Conservation (phyloP, 1,140 invertebrate species). For the Hypsibius dujardini region DNA sequence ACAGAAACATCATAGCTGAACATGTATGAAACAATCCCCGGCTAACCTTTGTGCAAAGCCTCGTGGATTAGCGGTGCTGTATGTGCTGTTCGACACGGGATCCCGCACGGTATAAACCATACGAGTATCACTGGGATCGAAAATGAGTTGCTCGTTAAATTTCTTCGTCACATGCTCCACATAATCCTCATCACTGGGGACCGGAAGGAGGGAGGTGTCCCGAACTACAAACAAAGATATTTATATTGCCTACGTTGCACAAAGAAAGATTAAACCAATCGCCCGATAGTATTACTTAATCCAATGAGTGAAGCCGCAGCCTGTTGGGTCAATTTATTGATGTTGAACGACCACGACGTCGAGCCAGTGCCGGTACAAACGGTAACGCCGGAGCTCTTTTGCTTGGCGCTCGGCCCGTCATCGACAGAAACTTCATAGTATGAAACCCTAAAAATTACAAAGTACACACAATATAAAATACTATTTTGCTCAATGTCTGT, state of each 20-base stretch:
- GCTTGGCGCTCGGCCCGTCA: slow-evolving; percentile 50
- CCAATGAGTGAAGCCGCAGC: slow-evolving; percentile 55
- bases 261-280: neutral
- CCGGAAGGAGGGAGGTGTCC: slow-evolving; percentile 22
- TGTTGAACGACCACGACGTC: slow-evolving; percentile 90
- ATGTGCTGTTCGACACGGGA: slow-evolving; percentile 46
- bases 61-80: slow-evolving; percentile 30
- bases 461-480: too few relatives aligned
- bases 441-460: slow-evolving; percentile 47
- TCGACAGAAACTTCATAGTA: slow-evolving; percentile 63
- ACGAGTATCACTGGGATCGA: slow-evolving; percentile 50
- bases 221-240: slow-evolving; percentile 3
- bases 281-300: slow-evolving; percentile 31
- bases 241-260: neutral
- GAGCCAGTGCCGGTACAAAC: slow-evolving; percentile 91
- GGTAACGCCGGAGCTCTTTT: slow-evolving; percentile 88
- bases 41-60: slow-evolving; percentile 37
- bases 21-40: neutral
- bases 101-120: slow-evolving; percentile 82
- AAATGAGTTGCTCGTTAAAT: slow-evolving; percentile 67
- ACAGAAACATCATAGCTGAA: too few relatives aligned
- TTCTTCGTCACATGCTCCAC: slow-evolving; percentile 46
- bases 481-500: too few relatives aligned
- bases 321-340: slow-evolving; percentile 67
- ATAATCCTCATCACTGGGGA: slow-evolving; percentile 37